phyloP scores from a whole-genome alignment of 2,797 vertebrate genomes.

The Peromyscus attwateri region DNA sequence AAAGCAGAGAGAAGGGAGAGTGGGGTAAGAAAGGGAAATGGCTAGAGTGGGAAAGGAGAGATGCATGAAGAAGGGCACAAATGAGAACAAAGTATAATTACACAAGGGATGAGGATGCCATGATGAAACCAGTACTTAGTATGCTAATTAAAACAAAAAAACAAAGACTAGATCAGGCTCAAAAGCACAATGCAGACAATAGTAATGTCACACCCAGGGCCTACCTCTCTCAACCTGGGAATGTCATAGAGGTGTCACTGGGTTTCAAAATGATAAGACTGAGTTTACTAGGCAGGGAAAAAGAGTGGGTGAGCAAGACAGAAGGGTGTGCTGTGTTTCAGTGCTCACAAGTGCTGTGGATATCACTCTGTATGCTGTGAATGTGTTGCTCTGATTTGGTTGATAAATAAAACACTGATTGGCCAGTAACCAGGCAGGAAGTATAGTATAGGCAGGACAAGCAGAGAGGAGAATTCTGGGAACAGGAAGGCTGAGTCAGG shows the following conservation, averaged over 20 bases:
- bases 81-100: neutral
- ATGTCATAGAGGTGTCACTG: neutral
- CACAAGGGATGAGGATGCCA: neutral
- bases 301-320: neutral
- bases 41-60: neutral
- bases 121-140: neutral
- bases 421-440: too few species aligned
- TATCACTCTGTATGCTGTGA: too few species aligned
- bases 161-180: neutral
- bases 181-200: neutral
- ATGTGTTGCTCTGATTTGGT: too few species aligned
- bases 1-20: neutral
- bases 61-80: neutral
- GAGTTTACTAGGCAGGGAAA: neutral
- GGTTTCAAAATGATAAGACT: neutral
- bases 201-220: neutral
- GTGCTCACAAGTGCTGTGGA: neutral
- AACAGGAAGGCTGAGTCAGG: too few species aligned
- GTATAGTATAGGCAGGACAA: too few species aligned
- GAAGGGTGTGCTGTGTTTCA: neutral
- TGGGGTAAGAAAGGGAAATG: neutral
- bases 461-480: too few species aligned
- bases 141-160: neutral
- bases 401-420: too few species aligned
- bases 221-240: neutral